Evolutionary conservation across 2,888 invertebrate genomes (phyloP).

Genomic region (Drosophila buzzatii): DNA sequence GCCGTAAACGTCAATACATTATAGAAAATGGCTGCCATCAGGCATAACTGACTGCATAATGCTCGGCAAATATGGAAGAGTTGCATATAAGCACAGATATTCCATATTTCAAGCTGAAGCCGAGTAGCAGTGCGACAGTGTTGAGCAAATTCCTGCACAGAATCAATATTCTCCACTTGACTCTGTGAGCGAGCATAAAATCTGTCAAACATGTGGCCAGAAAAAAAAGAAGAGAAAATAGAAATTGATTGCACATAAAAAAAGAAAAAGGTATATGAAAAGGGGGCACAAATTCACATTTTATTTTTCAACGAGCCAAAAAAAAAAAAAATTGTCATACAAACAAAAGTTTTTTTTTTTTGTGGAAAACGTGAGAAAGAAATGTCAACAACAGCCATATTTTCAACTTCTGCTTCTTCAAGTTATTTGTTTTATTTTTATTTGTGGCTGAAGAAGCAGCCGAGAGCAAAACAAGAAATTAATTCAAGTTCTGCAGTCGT

Average conservation of each 20-base stretch:
- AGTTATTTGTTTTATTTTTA: slow-evolving; percentile 15
- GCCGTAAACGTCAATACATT: slow-evolving; percentile 21
- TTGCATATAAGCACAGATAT: neutral
- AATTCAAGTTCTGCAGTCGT: slow-evolving; percentile 67
- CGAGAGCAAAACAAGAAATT: slow-evolving; percentile 55
- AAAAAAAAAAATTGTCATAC: slow-evolving; percentile 11
- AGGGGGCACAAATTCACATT: slow-evolving; percentile 5
- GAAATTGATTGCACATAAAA: slow-evolving; percentile 41
- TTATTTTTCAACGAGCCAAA: slow-evolving; percentile 22
- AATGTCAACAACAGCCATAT: slow-evolving; percentile 75
- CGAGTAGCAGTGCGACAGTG: neutral
- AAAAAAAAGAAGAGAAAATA: slow-evolving; percentile 7
- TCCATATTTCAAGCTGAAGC: neutral
- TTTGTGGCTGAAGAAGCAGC: slow-evolving; percentile 36
- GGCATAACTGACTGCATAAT: neutral
- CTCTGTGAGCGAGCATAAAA: neutral
- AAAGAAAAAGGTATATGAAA: slow-evolving; percentile 5
- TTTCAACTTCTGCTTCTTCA: slow-evolving; percentile 42
- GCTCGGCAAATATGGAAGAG: neutral
- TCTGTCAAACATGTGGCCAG: slow-evolving; percentile 24
- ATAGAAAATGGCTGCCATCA: neutral
- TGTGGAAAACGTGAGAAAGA: slow-evolving; percentile 1
- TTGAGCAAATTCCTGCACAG: neutral
- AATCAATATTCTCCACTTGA: neutral
- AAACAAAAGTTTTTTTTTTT: slow-evolving; percentile 9